Base-by-base conservation (phyloP, 2,797 vertebrate species). In the Xyrichtys novacula region DNA sequence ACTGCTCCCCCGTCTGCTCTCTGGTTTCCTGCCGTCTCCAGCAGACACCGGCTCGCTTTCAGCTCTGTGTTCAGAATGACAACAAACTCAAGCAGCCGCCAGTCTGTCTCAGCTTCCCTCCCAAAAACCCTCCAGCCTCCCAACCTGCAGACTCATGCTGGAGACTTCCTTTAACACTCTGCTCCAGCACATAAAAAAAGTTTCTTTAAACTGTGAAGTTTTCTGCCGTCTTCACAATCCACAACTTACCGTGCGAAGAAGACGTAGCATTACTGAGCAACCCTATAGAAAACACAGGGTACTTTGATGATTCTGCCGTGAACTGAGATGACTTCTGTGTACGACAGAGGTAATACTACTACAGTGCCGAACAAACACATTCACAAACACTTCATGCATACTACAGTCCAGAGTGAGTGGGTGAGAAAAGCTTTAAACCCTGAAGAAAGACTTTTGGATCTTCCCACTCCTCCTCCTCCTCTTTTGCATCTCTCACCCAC, bases 21-120 rank as follows among this genome's bases (percentile, higher is more conserved):
- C 67, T 83, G 78, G 79, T 88, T 90, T 88, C 87, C 86, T 88
- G 80, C 73, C 56, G 54, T 84, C 81, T 88, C 76, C 69, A 60
- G 73, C 84, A 89, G 89, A 90, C 83, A 79, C 76, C 79, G 65
- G 81, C 86, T 88, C 79, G 73, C 85, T 87, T 86, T 85, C 84
- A 80, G 81, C 86, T 74, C 84, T 92, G 92, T 93, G 91, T 91
- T 87, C 85, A 71, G 93, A 93, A 94, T 93, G 89, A 88, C 91
- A 93, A 93, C 88, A 74, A 85, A 76, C 76, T 76, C 71, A 58
- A 77, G 61, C 84, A 85, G 84, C 86, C 76, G 55, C 78, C 86
- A 88, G 86, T 77, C 83, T 82, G 81, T 83, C 87, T 88, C 76
- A 62, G 69, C 89, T 87, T 89, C 84, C 85, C 62, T 74, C 83